Evolutionary conservation across 2,888 invertebrate genomes (phyloP).

Genomic region (Dryobotodes eremita): DNA sequence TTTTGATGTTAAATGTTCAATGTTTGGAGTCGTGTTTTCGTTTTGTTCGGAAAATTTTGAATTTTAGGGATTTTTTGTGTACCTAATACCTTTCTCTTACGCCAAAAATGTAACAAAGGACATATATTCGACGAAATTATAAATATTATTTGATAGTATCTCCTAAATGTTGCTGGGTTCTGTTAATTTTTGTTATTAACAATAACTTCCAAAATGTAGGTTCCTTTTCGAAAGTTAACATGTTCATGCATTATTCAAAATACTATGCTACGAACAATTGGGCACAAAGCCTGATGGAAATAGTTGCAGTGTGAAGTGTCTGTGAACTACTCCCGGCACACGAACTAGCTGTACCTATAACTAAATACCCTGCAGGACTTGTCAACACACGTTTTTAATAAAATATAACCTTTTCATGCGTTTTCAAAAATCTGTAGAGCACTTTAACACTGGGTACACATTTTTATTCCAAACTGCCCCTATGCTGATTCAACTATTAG

Average conservation of each 20-base stretch:
- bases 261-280: constrained; percentile 56
- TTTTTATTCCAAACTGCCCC: not conserved
- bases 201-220: not conserved
- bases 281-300: constrained; percentile 77
- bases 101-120: not conserved
- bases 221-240: constrained; percentile 40
- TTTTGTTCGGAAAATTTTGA: not conserved
- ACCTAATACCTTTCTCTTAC: not conserved
- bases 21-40: constrained; percentile 2
- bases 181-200: not conserved
- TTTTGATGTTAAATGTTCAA: constrained; percentile 36
- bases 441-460: not conserved
- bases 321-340: constrained; percentile 35
- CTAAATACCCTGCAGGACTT: constrained; percentile 30
- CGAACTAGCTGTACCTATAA: constrained; percentile 34
- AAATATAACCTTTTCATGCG: not conserved
- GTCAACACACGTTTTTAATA: constrained; percentile 31
- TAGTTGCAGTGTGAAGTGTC: constrained; percentile 69
- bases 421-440: constrained; percentile 11
- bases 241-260: constrained; percentile 57
- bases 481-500: not conserved
- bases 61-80: not conserved
- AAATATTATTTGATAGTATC: not conserved
- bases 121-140: not conserved
- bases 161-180: not conserved